These are phyloP conservation scores for Gulo gulo DNA, from an alignment of 2,113 vertebrate genomes.

Conservation along the genomic window DNA sequence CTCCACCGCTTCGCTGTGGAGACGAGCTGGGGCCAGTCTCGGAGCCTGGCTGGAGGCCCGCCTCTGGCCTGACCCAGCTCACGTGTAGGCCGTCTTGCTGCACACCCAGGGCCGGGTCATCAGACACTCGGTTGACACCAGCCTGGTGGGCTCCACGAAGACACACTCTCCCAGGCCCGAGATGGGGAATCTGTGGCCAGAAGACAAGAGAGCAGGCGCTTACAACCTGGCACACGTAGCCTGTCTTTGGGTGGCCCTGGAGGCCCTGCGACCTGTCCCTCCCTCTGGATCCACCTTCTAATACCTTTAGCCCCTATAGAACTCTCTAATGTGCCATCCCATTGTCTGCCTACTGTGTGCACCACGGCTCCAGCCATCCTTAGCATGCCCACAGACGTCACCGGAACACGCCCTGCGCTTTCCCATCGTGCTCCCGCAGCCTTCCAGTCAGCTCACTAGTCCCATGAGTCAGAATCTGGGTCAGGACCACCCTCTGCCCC, in stretches of 20 bases:
- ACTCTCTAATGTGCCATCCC: background rate
- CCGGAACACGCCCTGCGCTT: background rate
- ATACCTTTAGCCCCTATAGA: background rate
- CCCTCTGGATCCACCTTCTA: background rate
- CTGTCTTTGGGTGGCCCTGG: accelerated
- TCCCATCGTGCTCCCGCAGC: too few species aligned
- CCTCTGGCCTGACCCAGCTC: conserved; percentile 2
- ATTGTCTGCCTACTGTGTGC: background rate
- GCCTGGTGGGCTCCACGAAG: conserved; percentile 76
- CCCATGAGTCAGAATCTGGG: background rate
- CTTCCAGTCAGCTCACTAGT: background rate
- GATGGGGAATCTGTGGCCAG: conserved; percentile 54
- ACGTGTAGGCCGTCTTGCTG: conserved; percentile 77
- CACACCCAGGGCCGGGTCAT: conserved; percentile 77
- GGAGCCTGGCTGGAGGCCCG: background rate
- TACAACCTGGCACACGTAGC: accelerated
- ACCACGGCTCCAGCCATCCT: background rate
- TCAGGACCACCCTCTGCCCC: background rate
- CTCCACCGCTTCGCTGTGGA: background rate
- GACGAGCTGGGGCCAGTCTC: background rate
- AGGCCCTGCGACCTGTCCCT: background rate
- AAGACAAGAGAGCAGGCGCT: background rate
- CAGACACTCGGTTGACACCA: conserved; percentile 73
- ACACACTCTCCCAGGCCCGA: conserved; percentile 69
- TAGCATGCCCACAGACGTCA: accelerated